Evolutionary conservation across 2,797 vertebrate species (phyloP).

Genomic region (Hylomyscus alleni): DNA sequence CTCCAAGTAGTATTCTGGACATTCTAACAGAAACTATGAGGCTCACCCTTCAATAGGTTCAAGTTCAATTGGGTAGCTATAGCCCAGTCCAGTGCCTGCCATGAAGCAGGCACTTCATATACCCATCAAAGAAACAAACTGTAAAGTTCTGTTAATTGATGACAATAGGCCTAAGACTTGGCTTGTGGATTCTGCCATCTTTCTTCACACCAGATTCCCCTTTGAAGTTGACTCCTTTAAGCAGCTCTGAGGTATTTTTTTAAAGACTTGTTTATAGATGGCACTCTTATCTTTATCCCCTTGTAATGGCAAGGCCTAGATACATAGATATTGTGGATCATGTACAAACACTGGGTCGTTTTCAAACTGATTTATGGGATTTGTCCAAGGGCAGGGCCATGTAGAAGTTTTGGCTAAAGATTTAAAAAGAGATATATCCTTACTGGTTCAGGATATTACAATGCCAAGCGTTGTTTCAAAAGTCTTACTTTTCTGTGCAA

Average conservation of each 20-base stretch:
- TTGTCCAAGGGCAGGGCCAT: conserved; percentile 48
- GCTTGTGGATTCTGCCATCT: not conserved
- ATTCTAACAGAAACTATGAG: conserved; percentile 13
- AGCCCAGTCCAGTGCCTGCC: not conserved
- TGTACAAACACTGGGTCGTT: conserved; percentile 67
- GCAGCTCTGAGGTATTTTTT: conserved; percentile 38
- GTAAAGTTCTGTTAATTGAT: not conserved
- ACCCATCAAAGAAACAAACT: not conserved
- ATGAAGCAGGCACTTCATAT: not conserved
- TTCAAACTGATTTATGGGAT: conserved; percentile 72
- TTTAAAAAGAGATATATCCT: conserved; percentile 64
- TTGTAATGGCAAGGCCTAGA: conserved; percentile 44
- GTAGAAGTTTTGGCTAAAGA: conserved; percentile 51
- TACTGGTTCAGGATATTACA: conserved; percentile 72
- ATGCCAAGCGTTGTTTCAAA: conserved; percentile 67
- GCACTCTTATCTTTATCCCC: conserved; percentile 28
- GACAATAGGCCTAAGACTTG: not conserved
- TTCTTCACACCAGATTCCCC: not conserved
- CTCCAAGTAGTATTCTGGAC: not conserved
- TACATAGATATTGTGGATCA: not conserved
- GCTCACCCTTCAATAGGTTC: not conserved
- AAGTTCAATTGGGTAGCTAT: not conserved
- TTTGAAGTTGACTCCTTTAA: conserved; percentile 45
- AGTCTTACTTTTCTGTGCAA: conserved; percentile 47
- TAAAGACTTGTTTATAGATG: conserved; percentile 38